Conservation (phyloP, 2,888 invertebrate species). For the Drosophila longiperda region DNA sequence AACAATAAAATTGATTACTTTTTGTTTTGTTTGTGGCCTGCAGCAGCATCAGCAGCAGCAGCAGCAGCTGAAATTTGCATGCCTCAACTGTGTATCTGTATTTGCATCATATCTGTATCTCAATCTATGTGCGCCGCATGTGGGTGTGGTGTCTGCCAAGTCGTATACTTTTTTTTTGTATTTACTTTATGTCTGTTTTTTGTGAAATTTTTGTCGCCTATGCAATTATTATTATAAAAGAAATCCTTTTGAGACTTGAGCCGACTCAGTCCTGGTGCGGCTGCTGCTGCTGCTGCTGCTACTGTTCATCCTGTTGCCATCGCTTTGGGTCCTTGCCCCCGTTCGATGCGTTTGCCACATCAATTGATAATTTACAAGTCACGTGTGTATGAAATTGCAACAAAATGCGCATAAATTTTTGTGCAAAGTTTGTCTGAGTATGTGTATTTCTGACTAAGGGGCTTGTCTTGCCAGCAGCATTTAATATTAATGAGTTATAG, state of each 20-base stretch:
- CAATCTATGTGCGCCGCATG: slow-evolving; percentile 25
- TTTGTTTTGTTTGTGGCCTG: slow-evolving; percentile 25
- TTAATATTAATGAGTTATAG: slow-evolving; percentile 82
- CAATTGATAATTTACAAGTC: slow-evolving; percentile 82
- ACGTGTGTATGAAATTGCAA: slow-evolving; percentile 82
- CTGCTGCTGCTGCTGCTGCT: background rate
- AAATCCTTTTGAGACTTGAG: slow-evolving; percentile 34
- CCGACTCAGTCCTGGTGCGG: slow-evolving; percentile 3
- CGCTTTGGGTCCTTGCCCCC: slow-evolving; percentile 31
- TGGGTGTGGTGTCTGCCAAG: slow-evolving; percentile 48
- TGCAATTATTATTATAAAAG: slow-evolving; percentile 46
- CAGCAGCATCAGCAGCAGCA: slow-evolving; percentile 8
- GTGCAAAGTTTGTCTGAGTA: slow-evolving; percentile 33
- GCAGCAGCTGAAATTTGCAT: slow-evolving; percentile 45
- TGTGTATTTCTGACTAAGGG: slow-evolving; percentile 59
- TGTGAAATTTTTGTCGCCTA: slow-evolving; percentile 47
- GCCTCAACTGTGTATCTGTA: slow-evolving; percentile 26
- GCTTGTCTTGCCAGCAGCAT: slow-evolving; percentile 79
- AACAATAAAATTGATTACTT: slow-evolving; percentile 51
- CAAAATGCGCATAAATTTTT: slow-evolving; percentile 82
- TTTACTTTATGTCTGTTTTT: slow-evolving; percentile 11
- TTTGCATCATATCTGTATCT: slow-evolving; percentile 39
- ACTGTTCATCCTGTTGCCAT: slow-evolving; percentile 44
- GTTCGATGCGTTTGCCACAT: slow-evolving; percentile 61
- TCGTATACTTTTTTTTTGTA: background rate